Evolutionary conservation across 1,140 invertebrate species (phyloP).

Genomic region (Calephelis nemesis): DNA sequence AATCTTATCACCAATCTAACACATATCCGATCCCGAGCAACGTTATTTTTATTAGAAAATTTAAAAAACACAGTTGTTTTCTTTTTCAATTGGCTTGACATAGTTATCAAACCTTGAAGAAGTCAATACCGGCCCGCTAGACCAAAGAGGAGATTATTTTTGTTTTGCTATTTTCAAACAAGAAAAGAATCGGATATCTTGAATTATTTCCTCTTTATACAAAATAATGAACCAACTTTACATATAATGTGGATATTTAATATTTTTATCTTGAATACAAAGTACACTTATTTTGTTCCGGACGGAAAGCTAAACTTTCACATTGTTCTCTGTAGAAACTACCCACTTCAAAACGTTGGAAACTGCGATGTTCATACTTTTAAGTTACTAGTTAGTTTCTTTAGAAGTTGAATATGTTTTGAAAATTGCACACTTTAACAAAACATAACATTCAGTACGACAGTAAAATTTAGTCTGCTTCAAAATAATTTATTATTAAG

Average conservation of each 20-base stretch:
- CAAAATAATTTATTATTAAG: too few relatives aligned
- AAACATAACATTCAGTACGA: background rate
- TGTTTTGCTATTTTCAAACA: too few relatives aligned
- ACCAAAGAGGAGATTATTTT: too few relatives aligned
- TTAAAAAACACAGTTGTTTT: too few relatives aligned
- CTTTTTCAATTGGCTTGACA: too few relatives aligned
- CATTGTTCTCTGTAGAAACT: slow-evolving; percentile 13
- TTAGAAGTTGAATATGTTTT: slow-evolving; percentile 7
- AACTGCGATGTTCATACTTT: slow-evolving; percentile 16
- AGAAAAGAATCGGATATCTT: too few relatives aligned
- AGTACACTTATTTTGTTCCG: slow-evolving; percentile 11
- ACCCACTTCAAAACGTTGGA: slow-evolving; percentile 2
- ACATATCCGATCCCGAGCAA: too few relatives aligned
- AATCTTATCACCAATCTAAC: too few relatives aligned
- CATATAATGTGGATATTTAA: background rate
- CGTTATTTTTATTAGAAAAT: too few relatives aligned
- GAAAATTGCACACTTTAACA: background rate
- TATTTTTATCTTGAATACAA: slow-evolving; percentile 14
- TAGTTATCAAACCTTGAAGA: too few relatives aligned
- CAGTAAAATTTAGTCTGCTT: too few relatives aligned
- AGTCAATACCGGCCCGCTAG: too few relatives aligned
- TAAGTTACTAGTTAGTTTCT: slow-evolving; percentile 11
- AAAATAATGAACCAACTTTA: slow-evolving; percentile 3
- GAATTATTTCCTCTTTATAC: background rate
- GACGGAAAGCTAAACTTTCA: background rate